Evolutionary conservation across 1,140 invertebrate species (phyloP), one percentile per base, ranked within the genome.

Genomic region (Calephelis nemesis): DNA sequence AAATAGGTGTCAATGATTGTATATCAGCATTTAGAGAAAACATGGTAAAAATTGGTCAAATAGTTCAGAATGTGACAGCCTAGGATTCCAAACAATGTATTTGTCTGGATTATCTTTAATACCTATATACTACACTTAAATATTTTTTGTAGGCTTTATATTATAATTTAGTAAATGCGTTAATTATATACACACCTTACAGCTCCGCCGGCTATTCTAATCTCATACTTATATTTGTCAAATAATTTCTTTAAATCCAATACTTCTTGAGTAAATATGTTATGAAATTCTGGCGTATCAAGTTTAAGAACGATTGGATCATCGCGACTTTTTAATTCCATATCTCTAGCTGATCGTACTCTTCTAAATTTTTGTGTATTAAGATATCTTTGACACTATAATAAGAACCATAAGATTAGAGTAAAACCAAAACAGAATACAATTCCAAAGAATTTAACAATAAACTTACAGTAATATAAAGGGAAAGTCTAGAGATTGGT

Each of bases 171-270:
- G 40, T 62, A 11, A 40, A 47, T 47, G 47, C 15, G 4, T n/a
- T 47, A 54, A 10, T 68, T 15, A 52, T 42, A 40, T 42, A 7
- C 54, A 54, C 82, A 94, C 94, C 94, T 93, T 5, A 98, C 98
- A 42, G 98, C 98, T 13, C 99, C 99, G 64, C 99, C 99, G 58
- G 98, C 98, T 68, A 99, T 96, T 73, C 98, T 92, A 65, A 99
- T 90, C 92, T 98, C 97, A 94, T 96, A 96, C 50, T 96, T 93
- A 87, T 98, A 93, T 80, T 96, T 96, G 52, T 95, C 93, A 85
- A 99, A 99, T 15, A 99, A 65, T 11, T 92, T 84, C 19, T 94
- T 90, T 5, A 99, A 90, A 9, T 83, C 81, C 11, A 94, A 86
- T 12, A 99, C 88, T 89, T 99, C 95, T 42, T 95, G 93, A 2